Conservation (phyloP, 2,113 vertebrate species). For the Isichthys henryi region DNA sequence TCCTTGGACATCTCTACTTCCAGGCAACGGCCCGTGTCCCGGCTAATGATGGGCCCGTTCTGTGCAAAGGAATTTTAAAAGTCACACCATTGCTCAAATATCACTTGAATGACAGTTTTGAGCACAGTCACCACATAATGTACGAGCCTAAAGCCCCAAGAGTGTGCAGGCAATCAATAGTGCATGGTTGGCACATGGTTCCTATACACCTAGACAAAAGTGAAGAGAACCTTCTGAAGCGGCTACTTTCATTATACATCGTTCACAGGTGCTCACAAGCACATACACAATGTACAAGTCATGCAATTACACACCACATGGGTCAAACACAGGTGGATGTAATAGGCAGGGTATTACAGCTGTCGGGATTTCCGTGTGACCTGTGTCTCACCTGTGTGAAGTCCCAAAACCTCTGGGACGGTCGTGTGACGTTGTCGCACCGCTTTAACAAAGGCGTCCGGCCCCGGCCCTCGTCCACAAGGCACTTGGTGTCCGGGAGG, state of each 20-base stretch:
- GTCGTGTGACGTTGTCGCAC: conserved; percentile 73
- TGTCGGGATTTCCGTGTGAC: not conserved
- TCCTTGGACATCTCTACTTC: conserved; percentile 96
- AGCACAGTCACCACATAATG: too few species aligned
- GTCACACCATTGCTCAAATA: not conserved
- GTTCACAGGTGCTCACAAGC: not conserved
- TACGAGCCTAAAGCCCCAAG: not conserved
- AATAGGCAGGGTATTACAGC: not conserved
- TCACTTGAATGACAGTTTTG: not conserved
- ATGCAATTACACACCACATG: not conserved
- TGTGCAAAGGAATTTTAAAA: conserved; percentile 35
- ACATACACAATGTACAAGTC: not conserved
- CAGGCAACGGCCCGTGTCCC: conserved; percentile 86
- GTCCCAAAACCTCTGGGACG: conserved; percentile 86
- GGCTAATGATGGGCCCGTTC: conserved; percentile 92
- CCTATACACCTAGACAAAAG: not conserved
- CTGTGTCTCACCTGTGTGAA: conserved; percentile 74
- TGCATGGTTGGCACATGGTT: not conserved
- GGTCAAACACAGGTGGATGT: not conserved
- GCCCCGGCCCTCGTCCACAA: conserved; percentile 80
- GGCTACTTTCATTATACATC: not conserved
- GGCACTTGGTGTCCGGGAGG: conserved; percentile 90
- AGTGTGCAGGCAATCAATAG: not conserved
- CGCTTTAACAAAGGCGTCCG: conserved; percentile 75
- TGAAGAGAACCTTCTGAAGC: not conserved